phyloP scores from a whole-genome alignment of 1,140 invertebrate genomes.

The Oryzaephilus surinamensis region DNA sequence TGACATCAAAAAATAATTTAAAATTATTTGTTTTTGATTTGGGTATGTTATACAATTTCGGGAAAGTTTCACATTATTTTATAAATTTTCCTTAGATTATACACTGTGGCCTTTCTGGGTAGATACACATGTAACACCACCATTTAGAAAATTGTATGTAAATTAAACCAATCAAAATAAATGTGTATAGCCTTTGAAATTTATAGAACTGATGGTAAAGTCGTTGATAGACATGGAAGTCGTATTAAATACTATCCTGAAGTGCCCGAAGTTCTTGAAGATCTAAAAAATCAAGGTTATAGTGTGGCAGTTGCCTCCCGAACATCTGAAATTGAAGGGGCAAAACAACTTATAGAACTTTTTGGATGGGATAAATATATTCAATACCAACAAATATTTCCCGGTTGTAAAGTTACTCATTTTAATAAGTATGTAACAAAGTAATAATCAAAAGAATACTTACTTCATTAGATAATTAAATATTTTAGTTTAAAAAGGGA shows the following conservation, averaged over 20 bases:
- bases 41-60: conserved; percentile 33
- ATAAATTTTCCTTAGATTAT: conserved; percentile 47
- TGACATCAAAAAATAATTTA: too few relatives aligned
- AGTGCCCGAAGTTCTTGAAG: conserved; percentile 49
- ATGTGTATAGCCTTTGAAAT: conserved; percentile 3
- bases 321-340: conserved; percentile 53
- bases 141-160: conserved; percentile 45
- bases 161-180: background rate
- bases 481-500: conserved; percentile 38
- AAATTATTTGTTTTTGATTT: conserved; percentile 47
- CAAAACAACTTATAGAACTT: conserved; percentile 52
- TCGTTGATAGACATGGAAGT: conserved; percentile 42
- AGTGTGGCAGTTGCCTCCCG: conserved; percentile 54
- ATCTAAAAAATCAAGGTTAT: conserved; percentile 45
- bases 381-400: conserved; percentile 63
- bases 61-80: conserved; percentile 6
- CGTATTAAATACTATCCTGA: conserved; percentile 48
- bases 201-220: conserved; percentile 38
- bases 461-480: conserved; percentile 1
- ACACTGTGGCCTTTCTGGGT: conserved; percentile 71
- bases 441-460: conserved; percentile 16
- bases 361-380: conserved; percentile 64
- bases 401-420: conserved; percentile 58
- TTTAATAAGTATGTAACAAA: conserved; percentile 60
- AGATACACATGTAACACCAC: conserved; percentile 57